A percentile compares a stretch with the other conserved stretches of the same genome.
These are phyloP conservation scores for Cyanistes caeruleus DNA, from an alignment of 2,113 vertebrate genomes.

Conservation along the genomic window DNA sequence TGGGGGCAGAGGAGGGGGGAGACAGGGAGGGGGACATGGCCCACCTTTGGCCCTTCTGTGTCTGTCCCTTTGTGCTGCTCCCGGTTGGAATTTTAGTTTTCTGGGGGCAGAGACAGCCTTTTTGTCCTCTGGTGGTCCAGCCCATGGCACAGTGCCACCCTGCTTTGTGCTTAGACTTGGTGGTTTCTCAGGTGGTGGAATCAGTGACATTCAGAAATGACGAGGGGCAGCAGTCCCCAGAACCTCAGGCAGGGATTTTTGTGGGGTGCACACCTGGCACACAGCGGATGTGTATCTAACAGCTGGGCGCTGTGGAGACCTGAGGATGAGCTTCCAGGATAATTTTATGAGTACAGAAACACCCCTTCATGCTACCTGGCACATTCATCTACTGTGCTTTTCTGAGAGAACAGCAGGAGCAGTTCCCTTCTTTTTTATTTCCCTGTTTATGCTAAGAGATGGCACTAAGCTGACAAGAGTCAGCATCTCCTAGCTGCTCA, in stretches of 20 bases:
- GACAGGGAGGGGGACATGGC: accelerated
- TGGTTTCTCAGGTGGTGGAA: background rate
- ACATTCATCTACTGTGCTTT: background rate
- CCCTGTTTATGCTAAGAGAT: background rate
- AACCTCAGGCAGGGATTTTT: background rate
- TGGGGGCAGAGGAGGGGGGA: background rate
- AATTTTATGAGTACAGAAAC: background rate
- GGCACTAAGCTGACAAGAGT: background rate
- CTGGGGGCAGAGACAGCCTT: background rate
- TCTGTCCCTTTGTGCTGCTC: background rate
- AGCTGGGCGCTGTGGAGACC: accelerated
- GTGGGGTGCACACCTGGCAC: background rate
- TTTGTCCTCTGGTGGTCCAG: background rate
- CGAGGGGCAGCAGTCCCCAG: accelerated
- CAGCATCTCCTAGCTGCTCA: background rate
- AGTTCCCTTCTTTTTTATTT: background rate
- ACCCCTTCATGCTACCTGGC: background rate
- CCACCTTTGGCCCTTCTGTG: background rate
- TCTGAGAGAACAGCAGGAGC: background rate
- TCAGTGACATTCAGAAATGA: background rate
- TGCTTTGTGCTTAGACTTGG: background rate
- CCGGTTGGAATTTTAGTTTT: background rate
- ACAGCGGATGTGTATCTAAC: background rate
- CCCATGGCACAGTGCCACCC: background rate
- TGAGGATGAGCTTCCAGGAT: background rate